Evolutionary conservation across 2,888 invertebrate species (phyloP), one percentile per base, ranked within the genome.

Genomic region (Acleris sparsana): DNA sequence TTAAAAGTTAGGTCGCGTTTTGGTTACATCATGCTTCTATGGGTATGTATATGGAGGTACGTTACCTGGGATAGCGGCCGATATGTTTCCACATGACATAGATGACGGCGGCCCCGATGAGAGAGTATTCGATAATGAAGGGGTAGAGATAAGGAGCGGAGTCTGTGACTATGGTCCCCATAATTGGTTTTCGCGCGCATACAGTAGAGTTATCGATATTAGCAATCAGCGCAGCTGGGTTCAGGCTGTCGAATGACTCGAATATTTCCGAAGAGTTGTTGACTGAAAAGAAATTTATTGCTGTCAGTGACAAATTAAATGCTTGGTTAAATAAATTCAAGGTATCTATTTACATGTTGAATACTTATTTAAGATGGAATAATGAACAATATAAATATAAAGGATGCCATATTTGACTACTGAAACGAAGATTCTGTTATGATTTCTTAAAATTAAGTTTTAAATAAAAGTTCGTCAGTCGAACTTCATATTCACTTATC

Each of bases 61-160:
- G 29, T 53, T 89, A 96, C 94, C 96, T 96, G 59, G 97, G 96
- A 89, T 97, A 96, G 82, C 97, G 95, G 66, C 97, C 97, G 85
- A 98, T 97, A 83, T 97, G 97, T 83, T 97, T 96, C 98, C 98
- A 99, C 97, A 98, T 98, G 61, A 98, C 97, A 85, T 97, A 98
- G 78, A 98, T 96, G 49, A 99, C 98, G 60, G 98, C 97, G 58
- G 98, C 98, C 20, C 98, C 98, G 80, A 99, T 98, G 72, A 99
- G 93, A 70, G 98, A 98, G 90, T 99, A 99, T 85, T 99, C 97
- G 79, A 99, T 97, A 80, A 98, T 98, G 88, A 98, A 98, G 0
- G 99, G 99, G 89, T 97, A 99, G 59, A 99, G 93, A 86, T 98
- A 99, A 0, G 99, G 99, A 11, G 98, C 97, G 0, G 98, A 97